phyloP scores from a whole-genome alignment of 2,888 invertebrate genomes.

The Trisateles emortualis region DNA sequence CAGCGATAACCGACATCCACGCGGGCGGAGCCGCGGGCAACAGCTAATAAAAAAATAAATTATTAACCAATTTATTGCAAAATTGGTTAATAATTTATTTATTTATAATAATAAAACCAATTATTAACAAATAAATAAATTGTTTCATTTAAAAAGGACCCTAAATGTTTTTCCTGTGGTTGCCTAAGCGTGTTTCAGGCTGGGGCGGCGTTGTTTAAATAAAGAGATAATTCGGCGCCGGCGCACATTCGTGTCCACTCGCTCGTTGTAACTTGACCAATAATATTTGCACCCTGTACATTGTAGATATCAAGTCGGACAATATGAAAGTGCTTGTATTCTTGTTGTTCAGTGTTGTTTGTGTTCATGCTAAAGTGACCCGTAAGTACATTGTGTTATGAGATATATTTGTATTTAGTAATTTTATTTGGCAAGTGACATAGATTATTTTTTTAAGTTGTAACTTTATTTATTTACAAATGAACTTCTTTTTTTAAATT shows the following conservation, averaged over 20 bases:
- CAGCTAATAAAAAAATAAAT: no score
- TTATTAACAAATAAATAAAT: not conserved
- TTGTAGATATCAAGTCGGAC: slow-evolving; percentile 2
- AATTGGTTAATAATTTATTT: no score
- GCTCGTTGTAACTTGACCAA: slow-evolving; percentile 54
- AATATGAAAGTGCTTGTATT: slow-evolving; percentile 71
- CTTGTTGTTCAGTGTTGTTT: slow-evolving; percentile 58
- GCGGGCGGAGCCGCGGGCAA: no score
- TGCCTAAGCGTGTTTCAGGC: slow-evolving; percentile 43
- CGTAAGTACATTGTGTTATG: slow-evolving; percentile 64
- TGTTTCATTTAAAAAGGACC: slow-evolving; percentile 7
- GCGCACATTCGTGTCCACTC: slow-evolving; percentile 70
- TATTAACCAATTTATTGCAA: no score
- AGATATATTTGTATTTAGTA: no score
- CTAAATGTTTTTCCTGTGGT: slow-evolving; percentile 45
- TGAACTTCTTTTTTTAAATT: no score
- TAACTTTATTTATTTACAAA: no score
- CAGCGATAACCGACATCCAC: no score
- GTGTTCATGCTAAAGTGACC: slow-evolving; percentile 69
- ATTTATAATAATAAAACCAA: not conserved
- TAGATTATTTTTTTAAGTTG: no score
- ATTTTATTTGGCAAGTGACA: no score
- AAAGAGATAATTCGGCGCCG: slow-evolving; percentile 68
- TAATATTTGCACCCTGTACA: slow-evolving; percentile 16
- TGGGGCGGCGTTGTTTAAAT: slow-evolving; percentile 71